A percentile compares a stretch with the other conserved stretches of the same genome.
Conservation (phyloP, 2,113 vertebrate genomes). For the Paradisaea rubra region DNA sequence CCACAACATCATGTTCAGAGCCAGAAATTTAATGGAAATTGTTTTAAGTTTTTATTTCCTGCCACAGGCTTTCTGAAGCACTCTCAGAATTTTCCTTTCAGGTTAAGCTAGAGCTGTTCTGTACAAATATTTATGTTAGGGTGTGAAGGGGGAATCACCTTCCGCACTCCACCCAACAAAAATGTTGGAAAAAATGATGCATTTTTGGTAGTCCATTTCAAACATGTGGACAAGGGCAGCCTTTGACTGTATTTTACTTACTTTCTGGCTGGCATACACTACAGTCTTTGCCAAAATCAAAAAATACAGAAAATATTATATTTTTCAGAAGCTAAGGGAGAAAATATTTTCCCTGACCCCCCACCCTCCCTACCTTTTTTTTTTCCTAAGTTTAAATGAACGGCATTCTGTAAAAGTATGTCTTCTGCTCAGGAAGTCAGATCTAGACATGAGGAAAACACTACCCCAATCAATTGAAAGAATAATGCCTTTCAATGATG, state of each 20-base stretch:
- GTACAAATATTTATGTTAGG: constrained; percentile 48
- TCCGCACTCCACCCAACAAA: not conserved
- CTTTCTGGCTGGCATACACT: constrained; percentile 8
- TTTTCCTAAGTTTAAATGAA: not conserved
- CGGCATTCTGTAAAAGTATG: not conserved
- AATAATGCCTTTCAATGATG: not conserved
- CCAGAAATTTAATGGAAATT: constrained; percentile 59
- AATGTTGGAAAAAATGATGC: constrained; percentile 55
- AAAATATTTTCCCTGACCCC: not conserved
- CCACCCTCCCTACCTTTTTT: not conserved
- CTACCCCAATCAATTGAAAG: not conserved
- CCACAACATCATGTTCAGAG: not conserved
- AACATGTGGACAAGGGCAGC: constrained; percentile 42
- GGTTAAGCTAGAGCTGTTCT: constrained; percentile 27
- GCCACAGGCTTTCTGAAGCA: constrained; percentile 37
- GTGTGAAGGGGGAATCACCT: constrained; percentile 58
- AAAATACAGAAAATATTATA: constrained; percentile 6
- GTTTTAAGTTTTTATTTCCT: constrained; percentile 53
- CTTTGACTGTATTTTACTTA: constrained; percentile 42
- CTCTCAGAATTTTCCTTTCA: constrained; percentile 51
- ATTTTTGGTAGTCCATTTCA: constrained; percentile 44
- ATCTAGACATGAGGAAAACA: not conserved
- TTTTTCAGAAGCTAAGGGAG: not conserved
- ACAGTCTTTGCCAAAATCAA: not conserved
- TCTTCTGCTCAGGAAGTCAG: not conserved